These are phyloP conservation scores for Pedetes capensis DNA, from an alignment of 2,113 vertebrate species.

Conservation along the genomic window DNA sequence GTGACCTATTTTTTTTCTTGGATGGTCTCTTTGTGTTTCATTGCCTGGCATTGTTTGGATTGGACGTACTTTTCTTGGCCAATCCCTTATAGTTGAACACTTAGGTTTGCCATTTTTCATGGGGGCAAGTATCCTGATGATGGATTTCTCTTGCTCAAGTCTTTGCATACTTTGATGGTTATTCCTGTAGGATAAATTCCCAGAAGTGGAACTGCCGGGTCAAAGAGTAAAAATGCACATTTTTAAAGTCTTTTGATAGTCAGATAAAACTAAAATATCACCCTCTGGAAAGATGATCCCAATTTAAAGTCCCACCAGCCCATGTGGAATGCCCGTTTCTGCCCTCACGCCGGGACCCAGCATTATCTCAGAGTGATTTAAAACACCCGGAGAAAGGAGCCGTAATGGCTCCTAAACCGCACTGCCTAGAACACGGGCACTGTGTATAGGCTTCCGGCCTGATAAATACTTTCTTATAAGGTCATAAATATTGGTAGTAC, in stretches of 20 bases:
- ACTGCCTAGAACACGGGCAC: slow-evolving; percentile 74
- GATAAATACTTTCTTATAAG: slow-evolving; percentile 89
- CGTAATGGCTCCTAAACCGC: slow-evolving; percentile 79
- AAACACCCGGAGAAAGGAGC: slow-evolving; percentile 76
- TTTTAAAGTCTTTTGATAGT: slow-evolving; percentile 59
- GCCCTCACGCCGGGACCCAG: not conserved
- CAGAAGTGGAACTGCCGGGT: slow-evolving; percentile 48
- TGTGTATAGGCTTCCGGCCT: slow-evolving; percentile 85
- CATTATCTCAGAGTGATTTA: slow-evolving; percentile 69
- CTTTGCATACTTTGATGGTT: not conserved
- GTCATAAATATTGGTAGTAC: slow-evolving; percentile 88
- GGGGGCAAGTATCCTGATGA: not conserved
- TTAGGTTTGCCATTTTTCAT: not conserved
- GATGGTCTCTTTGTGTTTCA: not conserved
- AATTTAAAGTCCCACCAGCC: slow-evolving; percentile 36
- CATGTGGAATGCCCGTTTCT: not conserved
- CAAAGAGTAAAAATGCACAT: slow-evolving; percentile 70
- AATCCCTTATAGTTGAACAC: not conserved
- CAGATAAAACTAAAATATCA: slow-evolving; percentile 58
- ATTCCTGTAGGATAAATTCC: slow-evolving; percentile 56
- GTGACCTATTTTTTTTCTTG: accelerated
- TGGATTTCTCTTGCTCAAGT: not conserved
- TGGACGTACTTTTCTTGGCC: not conserved
- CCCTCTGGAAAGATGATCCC: slow-evolving; percentile 47
- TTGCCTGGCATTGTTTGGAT: not conserved